Evolutionary conservation across 2,888 invertebrate genomes (phyloP).

Genomic region (Agriopis leucophaearia): DNA sequence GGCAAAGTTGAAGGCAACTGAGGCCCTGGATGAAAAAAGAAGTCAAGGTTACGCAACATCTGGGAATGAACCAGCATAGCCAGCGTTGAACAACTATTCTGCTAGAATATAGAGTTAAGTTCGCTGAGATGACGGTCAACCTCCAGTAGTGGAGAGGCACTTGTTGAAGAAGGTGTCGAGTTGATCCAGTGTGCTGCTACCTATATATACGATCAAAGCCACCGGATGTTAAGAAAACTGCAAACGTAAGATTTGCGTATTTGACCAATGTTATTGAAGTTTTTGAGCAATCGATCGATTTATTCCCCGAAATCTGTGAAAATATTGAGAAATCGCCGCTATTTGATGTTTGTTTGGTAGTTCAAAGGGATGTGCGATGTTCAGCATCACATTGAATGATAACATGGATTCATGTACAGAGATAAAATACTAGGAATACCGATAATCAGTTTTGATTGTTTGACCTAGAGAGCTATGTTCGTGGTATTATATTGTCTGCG

Average conservation of each 20-base stretch:
- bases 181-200: background rate
- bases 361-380: constrained; percentile 27
- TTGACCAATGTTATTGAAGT: constrained; percentile 29
- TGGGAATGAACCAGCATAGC: too few relatives aligned
- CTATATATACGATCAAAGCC: constrained; percentile 51
- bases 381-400: constrained; percentile 10
- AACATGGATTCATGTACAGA: constrained; percentile 4
- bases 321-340: constrained; percentile 34
- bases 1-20: too few relatives aligned
- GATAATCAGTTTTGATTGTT: background rate
- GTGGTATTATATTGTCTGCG: background rate
- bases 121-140: too few relatives aligned
- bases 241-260: constrained; percentile 34
- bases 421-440: background rate
- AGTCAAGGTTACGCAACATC: too few relatives aligned
- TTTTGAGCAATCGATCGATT: constrained; percentile 36
- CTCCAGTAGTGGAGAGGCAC: too few relatives aligned
- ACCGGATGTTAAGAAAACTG: constrained; percentile 44
- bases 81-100: too few relatives aligned
- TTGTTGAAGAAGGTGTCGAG: background rate
- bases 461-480: too few relatives aligned
- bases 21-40: too few relatives aligned
- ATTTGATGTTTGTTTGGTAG: constrained; percentile 29
- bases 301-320: constrained; percentile 38
- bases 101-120: too few relatives aligned